phyloP scores from a whole-genome alignment of 2,888 invertebrate species.

The Prosopocoilus inquinatus region DNA sequence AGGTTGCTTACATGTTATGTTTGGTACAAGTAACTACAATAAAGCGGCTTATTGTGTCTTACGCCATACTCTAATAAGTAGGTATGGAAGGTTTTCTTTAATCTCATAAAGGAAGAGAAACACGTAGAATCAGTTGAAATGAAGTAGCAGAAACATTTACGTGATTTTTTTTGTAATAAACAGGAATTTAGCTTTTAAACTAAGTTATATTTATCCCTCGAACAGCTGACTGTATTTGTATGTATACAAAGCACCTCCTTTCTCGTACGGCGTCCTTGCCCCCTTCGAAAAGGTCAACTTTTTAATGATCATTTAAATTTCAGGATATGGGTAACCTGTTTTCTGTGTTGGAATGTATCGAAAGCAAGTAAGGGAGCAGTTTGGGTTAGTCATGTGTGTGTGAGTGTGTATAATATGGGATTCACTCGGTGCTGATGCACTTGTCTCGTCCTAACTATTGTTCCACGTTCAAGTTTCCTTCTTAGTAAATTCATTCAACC shows the following conservation, averaged over 20 bases:
- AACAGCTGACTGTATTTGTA: constrained; percentile 30
- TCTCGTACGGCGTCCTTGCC: constrained; percentile 32
- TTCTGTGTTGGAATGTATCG: constrained; percentile 24
- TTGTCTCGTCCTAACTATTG: constrained; percentile 21
- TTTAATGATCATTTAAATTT: constrained; percentile 33
- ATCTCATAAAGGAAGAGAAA: too few species aligned
- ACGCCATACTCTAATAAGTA: too few species aligned
- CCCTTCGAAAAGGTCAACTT: constrained; percentile 31
- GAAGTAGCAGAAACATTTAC: too few species aligned
- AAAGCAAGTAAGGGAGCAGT: constrained; percentile 18
- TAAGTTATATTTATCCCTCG: constrained; percentile 20
- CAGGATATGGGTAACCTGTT: constrained; percentile 34
- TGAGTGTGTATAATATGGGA: constrained; percentile 24
- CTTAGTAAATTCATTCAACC: constrained; percentile 17
- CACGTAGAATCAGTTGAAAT: too few species aligned
- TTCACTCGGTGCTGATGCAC: constrained; percentile 22
- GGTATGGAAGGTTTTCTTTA: too few species aligned
- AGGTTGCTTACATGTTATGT: too few species aligned
- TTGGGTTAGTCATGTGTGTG: constrained; percentile 25
- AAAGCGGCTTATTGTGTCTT: too few species aligned
- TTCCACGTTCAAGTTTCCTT: constrained; percentile 16
- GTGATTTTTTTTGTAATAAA: too few species aligned
- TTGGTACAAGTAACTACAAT: too few species aligned
- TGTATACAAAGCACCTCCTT: constrained; percentile 14
- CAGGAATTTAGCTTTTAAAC: too few species aligned